phyloP scores from a whole-genome alignment of 2,113 vertebrate genomes.

The Acanthisitta chloris region DNA sequence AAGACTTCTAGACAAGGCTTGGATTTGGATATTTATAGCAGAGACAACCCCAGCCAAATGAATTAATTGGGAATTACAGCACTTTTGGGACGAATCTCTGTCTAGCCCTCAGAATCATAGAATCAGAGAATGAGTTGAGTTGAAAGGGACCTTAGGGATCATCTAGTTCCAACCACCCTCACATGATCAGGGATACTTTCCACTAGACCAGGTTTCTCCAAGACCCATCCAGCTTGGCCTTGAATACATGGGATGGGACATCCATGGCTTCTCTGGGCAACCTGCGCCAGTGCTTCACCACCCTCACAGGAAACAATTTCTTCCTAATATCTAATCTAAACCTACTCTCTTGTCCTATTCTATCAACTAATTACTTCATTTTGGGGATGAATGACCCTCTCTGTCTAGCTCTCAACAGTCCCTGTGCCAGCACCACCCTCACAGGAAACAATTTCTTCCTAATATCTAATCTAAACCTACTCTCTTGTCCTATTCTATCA shows the following conservation, averaged over 20 bases:
- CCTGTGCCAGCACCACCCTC: not conserved
- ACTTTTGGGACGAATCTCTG: not conserved
- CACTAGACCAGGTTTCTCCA: accelerated
- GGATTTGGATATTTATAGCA: not conserved
- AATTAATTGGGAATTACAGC: not conserved
- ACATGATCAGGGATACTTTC: accelerated
- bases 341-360: not conserved
- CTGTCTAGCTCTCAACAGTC: not conserved
- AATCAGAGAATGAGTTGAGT: not conserved
- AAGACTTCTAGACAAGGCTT: not conserved
- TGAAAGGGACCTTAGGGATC: not conserved
- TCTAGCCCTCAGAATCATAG: not conserved
- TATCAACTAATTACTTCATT: not conserved
- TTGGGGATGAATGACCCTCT: not conserved
- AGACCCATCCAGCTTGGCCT: accelerated
- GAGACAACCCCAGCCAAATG: not conserved
- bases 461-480: not conserved
- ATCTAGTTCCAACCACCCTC: not conserved
- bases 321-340: not conserved
- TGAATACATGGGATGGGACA: not conserved
- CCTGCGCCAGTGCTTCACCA: accelerated
- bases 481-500: not conserved
- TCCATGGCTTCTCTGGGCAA: not conserved
- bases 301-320: not conserved
- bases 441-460: not conserved